Conservation (phyloP, 2,797 vertebrate species). For the Hoplostethus mediterraneus region DNA sequence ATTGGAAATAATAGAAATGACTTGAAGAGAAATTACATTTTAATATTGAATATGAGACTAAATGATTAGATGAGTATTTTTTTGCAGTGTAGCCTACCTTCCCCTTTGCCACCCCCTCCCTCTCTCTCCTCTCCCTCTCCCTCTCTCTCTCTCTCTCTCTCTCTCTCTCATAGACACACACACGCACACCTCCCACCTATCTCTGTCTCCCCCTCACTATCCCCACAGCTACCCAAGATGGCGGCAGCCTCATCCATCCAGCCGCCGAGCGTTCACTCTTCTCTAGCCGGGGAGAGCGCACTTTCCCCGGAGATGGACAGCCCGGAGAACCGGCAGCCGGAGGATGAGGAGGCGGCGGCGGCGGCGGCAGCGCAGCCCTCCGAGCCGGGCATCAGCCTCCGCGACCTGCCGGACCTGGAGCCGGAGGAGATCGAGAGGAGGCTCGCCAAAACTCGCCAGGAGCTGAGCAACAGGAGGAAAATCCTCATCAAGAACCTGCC, state of each 20-base stretch:
- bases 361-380: conserved; percentile 63
- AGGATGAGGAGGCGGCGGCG: conserved; percentile 73
- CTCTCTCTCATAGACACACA: conserved; percentile 1
- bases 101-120: conserved; percentile 16
- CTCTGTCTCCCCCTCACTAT: conserved; percentile 66
- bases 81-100: conserved; percentile 29
- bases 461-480: conserved; percentile 97
- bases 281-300: conserved; percentile 77
- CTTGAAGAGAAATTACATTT: no score
- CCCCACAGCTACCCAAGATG: conserved; percentile 85
- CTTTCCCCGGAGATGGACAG: conserved; percentile 79
- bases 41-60: no score
- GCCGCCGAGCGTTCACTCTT: conserved; percentile 83
- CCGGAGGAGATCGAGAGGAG: conserved; percentile 88
- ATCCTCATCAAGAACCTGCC: conserved; percentile 96
- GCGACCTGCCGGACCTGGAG: conserved; percentile 83
- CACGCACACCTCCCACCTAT: not conserved
- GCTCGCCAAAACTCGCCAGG: conserved; percentile 89
- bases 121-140: conserved; percentile 1
- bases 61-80: no score
- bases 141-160: conserved; percentile 30
- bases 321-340: conserved; percentile 79
- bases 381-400: conserved; percentile 76
- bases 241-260: conserved; percentile 88
- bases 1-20: no score